Percentiles rank a stretch among this genome's conserved stretches.
Conservation (phyloP, 2,797 vertebrate genomes). For the Microtus obscurus region DNA sequence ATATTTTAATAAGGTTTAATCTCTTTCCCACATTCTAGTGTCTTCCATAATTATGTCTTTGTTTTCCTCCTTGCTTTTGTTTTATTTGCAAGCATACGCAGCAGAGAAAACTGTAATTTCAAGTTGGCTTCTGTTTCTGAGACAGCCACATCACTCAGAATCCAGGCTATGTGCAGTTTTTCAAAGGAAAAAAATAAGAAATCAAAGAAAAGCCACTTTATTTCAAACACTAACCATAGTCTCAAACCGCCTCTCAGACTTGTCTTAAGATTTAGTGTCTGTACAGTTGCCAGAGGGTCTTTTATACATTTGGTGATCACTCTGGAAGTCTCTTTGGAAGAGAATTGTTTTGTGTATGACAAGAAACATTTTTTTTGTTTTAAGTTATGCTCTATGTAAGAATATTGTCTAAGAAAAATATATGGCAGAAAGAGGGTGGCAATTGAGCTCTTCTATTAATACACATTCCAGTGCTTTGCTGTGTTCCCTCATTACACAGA, state of each 20-base stretch:
- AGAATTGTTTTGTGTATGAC: constrained; percentile 44
- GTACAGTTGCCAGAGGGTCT: neutral
- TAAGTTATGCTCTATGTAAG: constrained; percentile 30
- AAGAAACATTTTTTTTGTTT: constrained; percentile 17
- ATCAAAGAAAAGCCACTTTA: neutral
- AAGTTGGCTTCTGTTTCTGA: constrained; percentile 54
- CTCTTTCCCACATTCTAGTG: constrained; percentile 75
- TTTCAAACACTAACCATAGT: constrained; percentile 28
- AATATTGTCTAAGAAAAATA: neutral
- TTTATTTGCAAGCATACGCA: constrained; percentile 70
- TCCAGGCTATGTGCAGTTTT: constrained; percentile 34
- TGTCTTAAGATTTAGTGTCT: constrained; percentile 52
- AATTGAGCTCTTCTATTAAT: neutral
- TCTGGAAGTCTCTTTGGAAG: constrained; percentile 10
- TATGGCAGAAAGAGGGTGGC: neutral
- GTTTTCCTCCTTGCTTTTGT: constrained; percentile 67
- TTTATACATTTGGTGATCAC: constrained; percentile 39
- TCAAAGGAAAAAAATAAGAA: neutral
- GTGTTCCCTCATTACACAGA: neutral
- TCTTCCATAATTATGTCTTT: constrained; percentile 80
- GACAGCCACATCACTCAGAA: constrained; percentile 55
- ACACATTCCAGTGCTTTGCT: neutral
- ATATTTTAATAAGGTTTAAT: constrained; percentile 85
- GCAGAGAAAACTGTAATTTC: constrained; percentile 59
- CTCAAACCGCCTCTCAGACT: neutral